Base-by-base conservation (phyloP, 2,797 vertebrate species). In the Gymnocypris eckloni region DNA sequence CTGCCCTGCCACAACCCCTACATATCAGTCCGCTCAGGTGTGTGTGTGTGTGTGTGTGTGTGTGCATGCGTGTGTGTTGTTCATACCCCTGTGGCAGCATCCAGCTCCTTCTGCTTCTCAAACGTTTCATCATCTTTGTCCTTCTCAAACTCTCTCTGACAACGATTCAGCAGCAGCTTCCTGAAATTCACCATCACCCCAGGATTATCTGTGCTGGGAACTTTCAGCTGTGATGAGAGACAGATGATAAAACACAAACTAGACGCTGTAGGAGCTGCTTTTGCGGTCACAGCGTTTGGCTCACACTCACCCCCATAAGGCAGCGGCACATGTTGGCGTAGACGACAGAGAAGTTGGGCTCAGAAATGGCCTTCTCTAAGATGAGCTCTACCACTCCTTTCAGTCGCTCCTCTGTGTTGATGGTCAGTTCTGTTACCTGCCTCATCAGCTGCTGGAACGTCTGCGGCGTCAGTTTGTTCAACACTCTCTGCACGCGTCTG, bases 241-340 rank as follows among this genome's bases (percentile, higher is more conserved):
- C 39, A 16, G 39, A 45, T 0, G 3, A 33, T 50, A 16, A 75
- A 48, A 41, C 73, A 61, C 59, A 33, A 7, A 76, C 9, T 10
- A 54, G 52, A 54, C 1, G 52, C 18, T 54, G 18, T 18, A 54
- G 52, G 52, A 54, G 52, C 52, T 54, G 52, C 56, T 54, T 50
- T 50, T 20, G 6, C 0, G 6, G 2, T 54, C 18, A 54, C 50
- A 52, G 52, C 2, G 4, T 61, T 61, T 12, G 9, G 10, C 22
- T 61, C 56, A n/a, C 83, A 93, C 98, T 96, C 91, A 99, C 98
- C 97, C 96, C 97, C 92, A 97, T 97, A 93, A 99, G 97, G 95
- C 98, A 99, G 93, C 98, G 97, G 93, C 98, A 99, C 98, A 99
- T 99, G 93, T 99, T 99, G 95, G 98, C 98, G 82, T 99, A 99